Evolutionary conservation across 1,140 invertebrate species (phyloP).

Genomic region (Drosophila funebris): DNA sequence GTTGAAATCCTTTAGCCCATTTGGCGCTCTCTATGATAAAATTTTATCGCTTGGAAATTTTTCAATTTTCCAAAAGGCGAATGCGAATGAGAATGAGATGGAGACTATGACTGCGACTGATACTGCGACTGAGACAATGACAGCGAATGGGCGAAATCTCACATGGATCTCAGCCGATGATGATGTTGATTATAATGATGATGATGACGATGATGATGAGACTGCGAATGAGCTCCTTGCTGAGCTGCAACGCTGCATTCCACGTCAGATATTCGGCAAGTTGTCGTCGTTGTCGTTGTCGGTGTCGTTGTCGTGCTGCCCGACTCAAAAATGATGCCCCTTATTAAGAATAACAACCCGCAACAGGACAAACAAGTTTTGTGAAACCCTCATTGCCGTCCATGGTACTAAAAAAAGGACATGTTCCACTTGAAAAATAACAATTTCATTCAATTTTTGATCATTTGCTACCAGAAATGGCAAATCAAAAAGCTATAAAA

Average conservation of each 20-base stretch:
- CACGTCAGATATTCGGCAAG: not conserved
- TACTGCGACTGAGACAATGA: not conserved
- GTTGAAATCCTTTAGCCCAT: conserved; percentile 20
- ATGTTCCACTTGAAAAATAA: conserved; percentile 82
- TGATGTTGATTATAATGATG: conserved; percentile 12
- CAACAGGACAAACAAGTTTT: conserved; percentile 61
- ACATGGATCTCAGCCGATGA: conserved; percentile 7
- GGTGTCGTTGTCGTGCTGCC: not conserved
- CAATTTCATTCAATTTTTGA: conserved; percentile 83
- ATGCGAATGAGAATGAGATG: not conserved
- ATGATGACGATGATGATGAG: conserved; percentile 3
- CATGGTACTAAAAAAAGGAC: conserved; percentile 63
- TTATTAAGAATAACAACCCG: conserved; percentile 79
- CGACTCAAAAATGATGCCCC: conserved; percentile 38
- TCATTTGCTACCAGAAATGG: conserved; percentile 82
- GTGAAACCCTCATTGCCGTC: not conserved
- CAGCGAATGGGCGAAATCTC: not conserved
- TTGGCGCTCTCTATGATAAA: conserved; percentile 51
- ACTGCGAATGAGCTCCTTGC: not conserved
- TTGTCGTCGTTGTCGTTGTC: not conserved
- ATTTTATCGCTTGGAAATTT: conserved; percentile 77
- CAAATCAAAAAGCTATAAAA: conserved; percentile 82
- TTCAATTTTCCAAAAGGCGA: conserved; percentile 62
- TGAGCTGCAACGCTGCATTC: conserved; percentile 26
- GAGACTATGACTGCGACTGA: not conserved